These are phyloP conservation scores for Cheilosia variabilis DNA, from an alignment of 2,888 invertebrate species.

Conservation along the genomic window DNA sequence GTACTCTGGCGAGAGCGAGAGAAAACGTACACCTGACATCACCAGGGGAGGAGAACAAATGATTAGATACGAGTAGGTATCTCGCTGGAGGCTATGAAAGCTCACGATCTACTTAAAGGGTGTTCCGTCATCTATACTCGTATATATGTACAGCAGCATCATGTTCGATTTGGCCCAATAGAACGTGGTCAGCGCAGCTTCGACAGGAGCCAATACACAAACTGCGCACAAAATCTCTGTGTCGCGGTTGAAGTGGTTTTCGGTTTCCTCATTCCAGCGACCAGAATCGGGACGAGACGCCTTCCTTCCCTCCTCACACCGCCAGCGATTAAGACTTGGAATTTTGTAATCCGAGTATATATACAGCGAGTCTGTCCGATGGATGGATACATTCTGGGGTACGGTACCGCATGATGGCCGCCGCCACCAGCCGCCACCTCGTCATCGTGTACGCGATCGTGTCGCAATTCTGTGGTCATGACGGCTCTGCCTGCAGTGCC, in stretches of 20 bases:
- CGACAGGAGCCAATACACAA: slow-evolving; percentile 73
- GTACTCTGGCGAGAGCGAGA: neutral
- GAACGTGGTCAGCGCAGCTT: slow-evolving; percentile 70
- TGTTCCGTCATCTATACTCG: slow-evolving; percentile 56
- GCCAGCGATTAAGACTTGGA: slow-evolving; percentile 54
- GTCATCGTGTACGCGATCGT: slow-evolving; percentile 64
- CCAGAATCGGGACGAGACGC: slow-evolving; percentile 30
- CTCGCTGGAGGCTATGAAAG: slow-evolving; percentile 29
- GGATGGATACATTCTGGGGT: slow-evolving; percentile 61
- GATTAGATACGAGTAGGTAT: slow-evolving; percentile 47
- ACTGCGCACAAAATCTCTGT: slow-evolving; percentile 58
- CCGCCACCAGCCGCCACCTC: slow-evolving; percentile 47
- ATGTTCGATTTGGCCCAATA: slow-evolving; percentile 71
- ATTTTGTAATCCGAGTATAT: slow-evolving; percentile 66
- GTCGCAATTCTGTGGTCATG: slow-evolving; percentile 73
- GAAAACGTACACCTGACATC: slow-evolving; percentile 70
- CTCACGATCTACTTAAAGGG: slow-evolving; percentile 75
- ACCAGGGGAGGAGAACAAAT: slow-evolving; percentile 53
- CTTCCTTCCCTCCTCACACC: slow-evolving; percentile 5
- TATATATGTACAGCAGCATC: slow-evolving; percentile 27
- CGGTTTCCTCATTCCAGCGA: slow-evolving; percentile 73
- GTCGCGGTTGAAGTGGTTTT: slow-evolving; percentile 73
- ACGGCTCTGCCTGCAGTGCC: slow-evolving; percentile 25
- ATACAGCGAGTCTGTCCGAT: slow-evolving; percentile 27
- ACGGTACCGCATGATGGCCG: slow-evolving; percentile 43